These are phyloP conservation scores for Saguinus imperator DNA, from an alignment of 2,113 vertebrate species.

Conservation along the genomic window DNA sequence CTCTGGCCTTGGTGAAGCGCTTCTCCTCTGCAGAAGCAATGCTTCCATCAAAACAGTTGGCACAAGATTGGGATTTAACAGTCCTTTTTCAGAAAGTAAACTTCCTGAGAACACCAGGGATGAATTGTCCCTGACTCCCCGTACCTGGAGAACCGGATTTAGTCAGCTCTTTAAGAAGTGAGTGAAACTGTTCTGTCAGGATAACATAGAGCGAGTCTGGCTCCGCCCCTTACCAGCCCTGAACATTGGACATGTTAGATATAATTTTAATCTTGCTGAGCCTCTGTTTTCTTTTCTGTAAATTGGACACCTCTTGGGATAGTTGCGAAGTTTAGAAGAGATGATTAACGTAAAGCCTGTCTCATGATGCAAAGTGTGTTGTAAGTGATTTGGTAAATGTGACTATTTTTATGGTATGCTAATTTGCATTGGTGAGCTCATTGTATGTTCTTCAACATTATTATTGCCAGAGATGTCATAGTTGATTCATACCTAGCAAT, in stretches of 20 bases:
- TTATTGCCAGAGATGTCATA: neutral
- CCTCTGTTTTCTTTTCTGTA: conserved; percentile 1
- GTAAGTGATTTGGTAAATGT: neutral
- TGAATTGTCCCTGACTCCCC: neutral
- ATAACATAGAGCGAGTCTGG: neutral
- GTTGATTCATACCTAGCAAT: neutral
- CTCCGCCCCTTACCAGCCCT: neutral
- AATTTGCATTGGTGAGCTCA: neutral
- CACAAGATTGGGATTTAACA: neutral
- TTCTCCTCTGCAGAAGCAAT: neutral
- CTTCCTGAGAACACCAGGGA: neutral
- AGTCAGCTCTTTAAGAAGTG: neutral
- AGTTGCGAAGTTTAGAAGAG: neutral
- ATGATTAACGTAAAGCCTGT: neutral
- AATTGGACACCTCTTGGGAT: neutral
- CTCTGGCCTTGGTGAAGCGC: neutral
- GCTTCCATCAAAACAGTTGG: neutral
- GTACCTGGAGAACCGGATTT: neutral
- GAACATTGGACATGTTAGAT: too few relatives aligned
- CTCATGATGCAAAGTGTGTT: neutral
- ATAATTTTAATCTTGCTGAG: neutral
- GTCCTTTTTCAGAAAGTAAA: neutral
- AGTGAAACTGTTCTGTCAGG: neutral
- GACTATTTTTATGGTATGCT: neutral
- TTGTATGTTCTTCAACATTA: neutral